Evolutionary conservation across 2,113 vertebrate species (phyloP), one percentile per base, ranked within the genome.

Genomic region (Hymenochirus boettgeri): DNA sequence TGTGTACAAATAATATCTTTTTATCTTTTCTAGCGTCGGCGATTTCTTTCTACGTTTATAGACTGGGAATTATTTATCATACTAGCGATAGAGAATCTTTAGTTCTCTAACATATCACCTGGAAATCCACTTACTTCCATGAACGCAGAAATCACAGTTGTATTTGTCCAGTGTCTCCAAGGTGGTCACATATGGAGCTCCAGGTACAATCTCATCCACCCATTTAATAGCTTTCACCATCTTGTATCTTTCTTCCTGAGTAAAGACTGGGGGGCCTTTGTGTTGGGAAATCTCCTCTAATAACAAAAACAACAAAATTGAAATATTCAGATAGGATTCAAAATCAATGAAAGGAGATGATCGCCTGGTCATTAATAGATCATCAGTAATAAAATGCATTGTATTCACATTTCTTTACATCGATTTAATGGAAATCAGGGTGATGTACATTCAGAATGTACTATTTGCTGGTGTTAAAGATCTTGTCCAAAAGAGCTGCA

Each of bases 201-300:
- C 93, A 2, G 93, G 84, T 55, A 94, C 93, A 19, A 99, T 91
- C 71, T 99, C 95, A 46, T 99, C 95, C 73, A 99, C 96, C 96
- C 96, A 99, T 74, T 99, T 99, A 76, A 99, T 99, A 76, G 95
- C 94, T 23, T 86, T 88, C 51, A 99, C 96, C 93, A 99, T 96
- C 82, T 93, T 94, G 83, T 97, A 97, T 51, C 96, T 75, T 71
- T 99, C 96, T 35, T 87, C 92, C 81, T 98, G 92, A 0, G 96
- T 98, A 76, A 99, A 99, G 70, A 99, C 96, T 0, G 96, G 96
- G 5, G 96, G 95, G 10, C 96, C 96, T 76, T 99, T 99, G 86
- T 99, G 96, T 82, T 93, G 94, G 59, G 96, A 84, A 33, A 99
- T 96, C 79, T 99, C 96, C 81, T 91, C 96, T 99, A 62, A 7